Conservation (phyloP, 2,113 vertebrate species). For the Butorides virescens region DNA sequence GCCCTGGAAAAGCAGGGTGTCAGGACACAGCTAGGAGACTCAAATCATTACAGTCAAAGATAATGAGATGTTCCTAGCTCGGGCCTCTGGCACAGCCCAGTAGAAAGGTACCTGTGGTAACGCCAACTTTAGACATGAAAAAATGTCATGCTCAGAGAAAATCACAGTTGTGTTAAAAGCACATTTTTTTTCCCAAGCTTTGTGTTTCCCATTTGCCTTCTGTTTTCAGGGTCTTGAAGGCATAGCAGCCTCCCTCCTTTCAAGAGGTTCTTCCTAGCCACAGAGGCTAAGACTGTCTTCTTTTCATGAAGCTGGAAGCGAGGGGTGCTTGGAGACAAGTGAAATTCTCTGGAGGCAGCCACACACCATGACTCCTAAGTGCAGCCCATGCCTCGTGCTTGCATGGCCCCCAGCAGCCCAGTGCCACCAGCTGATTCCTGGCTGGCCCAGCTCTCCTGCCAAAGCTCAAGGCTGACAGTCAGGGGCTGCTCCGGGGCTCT, state of each 20-base stretch:
- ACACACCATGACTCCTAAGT: not conserved
- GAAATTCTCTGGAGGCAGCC: not conserved
- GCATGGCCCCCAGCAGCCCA: not conserved
- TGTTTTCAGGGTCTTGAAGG: not conserved
- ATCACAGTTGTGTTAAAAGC: not conserved
- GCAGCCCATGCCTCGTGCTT: not conserved
- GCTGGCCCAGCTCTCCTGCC: not conserved
- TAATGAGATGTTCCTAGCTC: not conserved
- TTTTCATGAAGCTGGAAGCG: not conserved
- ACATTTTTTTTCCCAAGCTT: not conserved
- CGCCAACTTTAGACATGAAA: not conserved
- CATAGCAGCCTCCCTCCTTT: not conserved
- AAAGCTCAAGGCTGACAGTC: not conserved
- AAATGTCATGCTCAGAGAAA: not conserved
- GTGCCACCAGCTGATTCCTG: not conserved
- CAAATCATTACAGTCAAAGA: not conserved
- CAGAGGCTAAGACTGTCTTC: not conserved
- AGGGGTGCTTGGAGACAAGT: not conserved
- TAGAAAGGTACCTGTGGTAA: not conserved
- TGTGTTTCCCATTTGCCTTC: not conserved
- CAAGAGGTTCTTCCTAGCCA: not conserved
- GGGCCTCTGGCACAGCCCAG: not conserved
- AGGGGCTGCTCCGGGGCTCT: not conserved
- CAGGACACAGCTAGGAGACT: not conserved
- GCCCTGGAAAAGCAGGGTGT: not conserved